Evolutionary conservation across 2,888 invertebrate genomes (phyloP), one percentile per base, ranked within the genome.

Genomic region (Acheta domesticus): DNA sequence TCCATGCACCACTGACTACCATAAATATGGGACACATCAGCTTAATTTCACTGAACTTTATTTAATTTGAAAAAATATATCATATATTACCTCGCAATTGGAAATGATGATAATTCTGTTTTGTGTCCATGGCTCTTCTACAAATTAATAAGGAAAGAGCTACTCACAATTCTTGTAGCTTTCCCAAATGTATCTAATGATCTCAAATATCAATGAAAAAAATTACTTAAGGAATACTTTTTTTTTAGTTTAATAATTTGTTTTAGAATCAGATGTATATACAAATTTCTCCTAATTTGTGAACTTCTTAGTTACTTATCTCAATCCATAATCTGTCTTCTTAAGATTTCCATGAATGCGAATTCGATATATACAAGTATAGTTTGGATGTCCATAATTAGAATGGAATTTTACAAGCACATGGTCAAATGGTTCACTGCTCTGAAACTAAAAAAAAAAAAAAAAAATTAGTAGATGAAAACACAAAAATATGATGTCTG

Each of bases 331-430:
- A 19, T 14, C 16, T 19, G 3, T n/a, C n/a, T n/a, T 62, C n/a
- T 19, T n/a, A 62, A 62, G 62, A 3, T 14, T 62, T 62, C 62
- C 62, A n/a, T 62, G 62, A 19, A 62, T n/a, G 11, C 62, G 62
- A 62, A 62, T n/a, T 62, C 62, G 14, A 62, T 62, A 62, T n/a
- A 62, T n/a, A 62, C 62, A 62, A 19, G 62, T 62, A 8, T 62
- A 62, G n/a, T 62, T 62, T n/a, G 14, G 62, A 62, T 62, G 14
- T 16, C 62, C 62, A 62, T 62, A 62, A 62, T 62, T 62, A 62
- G 62, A 62, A 62, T 62, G 62, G 62, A 62, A 62, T 62, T 62
- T 62, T 62, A 62, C n/a, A n/a, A 62, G 62, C 3, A 62, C n/a
- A 62, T 62, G n/a, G 16, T 62, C 62, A 62, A 62, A 62, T 62